Evolutionary conservation across 2,113 vertebrate species (phyloP), one percentile per base, ranked within the genome.

Genomic region (Puntigrus tetrazona): DNA sequence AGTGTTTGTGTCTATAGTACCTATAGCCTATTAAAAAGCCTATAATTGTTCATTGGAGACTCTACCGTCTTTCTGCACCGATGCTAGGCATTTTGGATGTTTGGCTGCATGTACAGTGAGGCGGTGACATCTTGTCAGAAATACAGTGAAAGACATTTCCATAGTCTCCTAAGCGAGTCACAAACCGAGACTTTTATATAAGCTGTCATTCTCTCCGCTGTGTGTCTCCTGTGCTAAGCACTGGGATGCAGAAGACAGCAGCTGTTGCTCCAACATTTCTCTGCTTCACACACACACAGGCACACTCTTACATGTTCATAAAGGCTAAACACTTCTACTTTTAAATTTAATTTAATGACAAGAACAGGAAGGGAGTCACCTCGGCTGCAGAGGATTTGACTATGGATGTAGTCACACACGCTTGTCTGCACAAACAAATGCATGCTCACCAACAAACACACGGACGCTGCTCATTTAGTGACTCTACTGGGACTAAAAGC

Each of bases 401-500:
- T 67, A 34, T 67, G 78, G 78, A 67, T 67, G 59, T 52, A 47
- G 25, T 73, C 61, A 79, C 47, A 85, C 77, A 61, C 77, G 45
- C 47, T 43, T 72, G 69, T 72, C 76, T 73, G 57, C 67, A 72
- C 45, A 78, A 67, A 81, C 61, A 81, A 81, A 81, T 50, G 27
- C 78, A 65, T 78, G 36, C 78, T 67, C 61, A 67, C 41, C 25
- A 29, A 80, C 59, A 80, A 63, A 67, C 59, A 80, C 78, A 80
- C 47, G 45, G 65, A 52, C 55, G 43, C 31, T 82, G 43, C 65
- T 82, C 65, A 82, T 84, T 70, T 84, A 78, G 47, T 27, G 36
- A 69, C 72, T 59, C 84, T 80, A n/a, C n/a, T 61, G 84, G 77
- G 84, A 85, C 50, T 78, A 69, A 82, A 82, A 25, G 43, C 61